Conservation (phyloP, 35 echinoderm and acorn worm genomes). For the Heliocidaris tuberculata region DNA sequence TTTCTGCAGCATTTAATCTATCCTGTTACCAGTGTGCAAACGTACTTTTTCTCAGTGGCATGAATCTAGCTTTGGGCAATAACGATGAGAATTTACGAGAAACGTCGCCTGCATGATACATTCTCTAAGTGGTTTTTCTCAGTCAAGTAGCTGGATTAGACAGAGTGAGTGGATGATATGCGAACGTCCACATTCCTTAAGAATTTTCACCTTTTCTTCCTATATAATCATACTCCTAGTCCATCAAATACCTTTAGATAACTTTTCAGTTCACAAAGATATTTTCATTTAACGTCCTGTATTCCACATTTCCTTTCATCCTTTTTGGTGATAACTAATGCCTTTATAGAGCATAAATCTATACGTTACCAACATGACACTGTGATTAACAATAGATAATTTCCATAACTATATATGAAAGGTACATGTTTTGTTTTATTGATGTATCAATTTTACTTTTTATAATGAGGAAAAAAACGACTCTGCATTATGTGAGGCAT, state of each 20-base stretch:
- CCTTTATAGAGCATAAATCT: too few relatives aligned
- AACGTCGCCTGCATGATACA: neutral
- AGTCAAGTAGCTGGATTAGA: neutral
- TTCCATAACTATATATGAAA: too few relatives aligned
- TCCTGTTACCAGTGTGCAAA: neutral
- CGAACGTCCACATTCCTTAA: neutral
- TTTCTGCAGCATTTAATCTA: constrained; percentile 1
- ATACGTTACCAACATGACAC: too few relatives aligned
- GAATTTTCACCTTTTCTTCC: neutral
- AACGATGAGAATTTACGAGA: neutral
- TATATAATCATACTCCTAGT: neutral
- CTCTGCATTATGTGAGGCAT: too few relatives aligned
- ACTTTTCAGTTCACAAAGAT: neutral
- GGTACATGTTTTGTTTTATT: too few relatives aligned
- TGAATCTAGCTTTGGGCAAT: neutral
- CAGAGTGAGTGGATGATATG: neutral
- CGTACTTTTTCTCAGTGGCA: neutral
- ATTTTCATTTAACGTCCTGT: neutral
- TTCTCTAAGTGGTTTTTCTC: neutral
- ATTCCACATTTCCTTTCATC: neutral
- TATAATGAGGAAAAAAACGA: too few relatives aligned
- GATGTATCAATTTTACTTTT: too few relatives aligned
- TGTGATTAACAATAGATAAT: too few relatives aligned
- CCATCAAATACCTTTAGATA: neutral
- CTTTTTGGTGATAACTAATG: too few relatives aligned